Base-by-base conservation (phyloP, 2,113 vertebrate species). In the Cinclus cinclus region DNA sequence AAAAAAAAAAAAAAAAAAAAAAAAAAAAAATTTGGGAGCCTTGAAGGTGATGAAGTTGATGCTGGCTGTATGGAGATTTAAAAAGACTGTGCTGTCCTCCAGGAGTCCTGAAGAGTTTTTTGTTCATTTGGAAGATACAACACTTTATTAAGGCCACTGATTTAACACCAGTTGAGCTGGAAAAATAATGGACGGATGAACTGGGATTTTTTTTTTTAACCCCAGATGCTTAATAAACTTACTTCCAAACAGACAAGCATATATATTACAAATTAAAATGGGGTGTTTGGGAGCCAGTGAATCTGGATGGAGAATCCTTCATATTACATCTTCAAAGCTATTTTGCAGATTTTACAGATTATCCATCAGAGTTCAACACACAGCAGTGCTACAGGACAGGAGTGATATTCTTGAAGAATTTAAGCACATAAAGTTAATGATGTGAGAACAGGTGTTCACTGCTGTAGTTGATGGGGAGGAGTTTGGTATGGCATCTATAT, bases 361-460 rank as follows among this genome's bases (percentile, higher is more conserved):
- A 91, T 60, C 82, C 79, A 70, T 90, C 69, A 73, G 90, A 52
- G 79, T 77, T 92, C 82, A 88, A 77, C 47, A 55, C 0, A 0
- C 88, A 91, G 79, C 78, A 67, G 92, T 50, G 64, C 56, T 70
- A 74, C 23, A 78, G 94, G 85, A 82, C 76, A 89, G 83, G 52
- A 96, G 86, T 22, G 44, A 71, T 90, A 67, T 47, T 95, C 0
- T 11, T 83, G 56, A 93, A 90, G 90, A 77, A 93, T 93, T 96
- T 93, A 94, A 92, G 68, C 80, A 77, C 73, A 37, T 83, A 64
- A 92, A 94, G 60, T 75, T 92, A 94, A 96, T 65, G 87, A 91
- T 96, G 94, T 90, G 75, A 86, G 90, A 96, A 93, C 93, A 96
- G 93, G 94, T 95, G 90, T 81, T 93, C 86, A 30, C 35, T 75